Percentiles rank a stretch among this genome's conserved stretches.
Evolutionary conservation across 2,113 vertebrate species (phyloP).

Genomic region (Pterophyllum scalare): DNA sequence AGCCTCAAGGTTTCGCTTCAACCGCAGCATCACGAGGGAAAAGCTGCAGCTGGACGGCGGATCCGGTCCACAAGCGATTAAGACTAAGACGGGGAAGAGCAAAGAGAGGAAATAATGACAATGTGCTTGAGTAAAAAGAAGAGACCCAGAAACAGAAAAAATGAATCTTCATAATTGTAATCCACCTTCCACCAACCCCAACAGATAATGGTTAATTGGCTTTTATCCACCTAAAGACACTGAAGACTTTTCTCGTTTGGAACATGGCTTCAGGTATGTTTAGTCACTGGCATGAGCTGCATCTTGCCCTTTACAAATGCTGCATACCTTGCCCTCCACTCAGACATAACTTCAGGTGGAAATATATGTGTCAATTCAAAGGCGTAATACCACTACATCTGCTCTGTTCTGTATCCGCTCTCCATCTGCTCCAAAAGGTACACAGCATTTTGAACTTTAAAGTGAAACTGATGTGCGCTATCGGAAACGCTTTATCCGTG

Average conservation of each 20-base stretch:
- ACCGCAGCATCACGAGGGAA: conserved; percentile 11
- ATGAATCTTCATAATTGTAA: not conserved
- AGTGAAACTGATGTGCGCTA: too few species aligned
- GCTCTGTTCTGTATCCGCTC: too few species aligned
- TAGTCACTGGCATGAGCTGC: not conserved
- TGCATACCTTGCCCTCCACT: not conserved
- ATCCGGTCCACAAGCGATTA: not conserved
- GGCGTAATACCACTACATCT: too few species aligned
- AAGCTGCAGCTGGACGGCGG: conserved; percentile 20
- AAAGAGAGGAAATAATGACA: not conserved
- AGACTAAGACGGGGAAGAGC: not conserved
- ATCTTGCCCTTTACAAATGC: not conserved
- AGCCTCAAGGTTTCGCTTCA: conserved; percentile 36
- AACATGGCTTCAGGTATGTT: not conserved
- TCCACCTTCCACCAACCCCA: not conserved
- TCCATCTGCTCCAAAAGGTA: too few species aligned
- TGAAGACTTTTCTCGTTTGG: not conserved
- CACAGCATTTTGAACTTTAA: too few species aligned
- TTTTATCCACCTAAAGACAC: not conserved
- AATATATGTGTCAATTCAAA: not conserved
- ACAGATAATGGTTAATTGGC: not conserved
- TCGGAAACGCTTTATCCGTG: too few species aligned
- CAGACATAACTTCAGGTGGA: not conserved
- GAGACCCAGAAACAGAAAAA: not conserved
- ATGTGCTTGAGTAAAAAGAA: not conserved